Percentiles rank a stretch among this genome's conserved stretches.
phyloP scores from a whole-genome alignment of 2,797 vertebrate genomes.

The Acanthurus lineatus region DNA sequence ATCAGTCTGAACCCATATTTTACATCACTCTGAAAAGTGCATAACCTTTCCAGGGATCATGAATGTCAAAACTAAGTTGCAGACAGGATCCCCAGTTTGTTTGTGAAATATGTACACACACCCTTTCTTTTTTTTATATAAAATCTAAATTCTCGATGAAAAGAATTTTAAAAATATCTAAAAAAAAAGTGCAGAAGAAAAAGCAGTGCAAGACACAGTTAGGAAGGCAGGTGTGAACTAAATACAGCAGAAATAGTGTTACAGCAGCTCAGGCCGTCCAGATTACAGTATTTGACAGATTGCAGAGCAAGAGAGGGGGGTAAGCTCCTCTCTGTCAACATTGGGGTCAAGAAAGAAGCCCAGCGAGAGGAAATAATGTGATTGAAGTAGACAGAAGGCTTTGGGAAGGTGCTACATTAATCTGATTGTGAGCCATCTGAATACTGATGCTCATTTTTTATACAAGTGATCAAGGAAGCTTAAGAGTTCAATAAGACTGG shows the following conservation, averaged over 20 bases:
- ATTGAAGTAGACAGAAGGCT: conserved; percentile 49
- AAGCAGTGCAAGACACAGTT: conserved; percentile 60
- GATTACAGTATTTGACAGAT: conserved; percentile 51
- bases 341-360: conserved; percentile 46
- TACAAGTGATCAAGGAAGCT: conserved; percentile 34
- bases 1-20: conserved; percentile 11
- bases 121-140: neutral
- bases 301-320: conserved; percentile 51
- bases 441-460: conserved; percentile 53
- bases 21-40: conserved; percentile 18
- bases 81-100: conserved; percentile 15
- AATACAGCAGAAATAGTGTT: conserved; percentile 57
- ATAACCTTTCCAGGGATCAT: conserved; percentile 52
- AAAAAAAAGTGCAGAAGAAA: conserved; percentile 34
- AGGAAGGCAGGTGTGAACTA: conserved; percentile 70
- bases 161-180: conserved; percentile 56
- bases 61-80: conserved; percentile 34
- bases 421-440: conserved; percentile 47
- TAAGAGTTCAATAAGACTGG: conserved; percentile 29
- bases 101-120: neutral
- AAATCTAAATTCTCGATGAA: conserved; percentile 45
- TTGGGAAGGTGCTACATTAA: conserved; percentile 48
- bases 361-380: conserved; percentile 32
- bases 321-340: conserved; percentile 59
- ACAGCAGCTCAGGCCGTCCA: conserved; percentile 27